phyloP scores from a whole-genome alignment of 2,797 vertebrate genomes.

The Artibeus jamaicensis region DNA sequence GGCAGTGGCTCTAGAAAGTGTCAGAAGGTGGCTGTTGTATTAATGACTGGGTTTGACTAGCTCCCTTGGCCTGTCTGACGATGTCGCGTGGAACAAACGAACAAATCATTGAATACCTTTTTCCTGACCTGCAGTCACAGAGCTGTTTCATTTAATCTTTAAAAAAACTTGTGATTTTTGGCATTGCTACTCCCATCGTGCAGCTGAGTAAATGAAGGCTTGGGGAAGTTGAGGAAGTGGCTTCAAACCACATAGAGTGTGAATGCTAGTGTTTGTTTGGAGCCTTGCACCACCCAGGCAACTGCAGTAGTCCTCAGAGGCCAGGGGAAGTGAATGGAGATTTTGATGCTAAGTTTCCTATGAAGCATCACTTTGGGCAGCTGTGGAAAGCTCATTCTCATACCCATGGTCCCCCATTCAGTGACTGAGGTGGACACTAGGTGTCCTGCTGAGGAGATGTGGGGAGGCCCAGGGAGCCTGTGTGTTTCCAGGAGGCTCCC shows the following conservation, averaged over 20 bases:
- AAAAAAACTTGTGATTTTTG: neutral
- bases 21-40: neutral
- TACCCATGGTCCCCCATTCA: neutral
- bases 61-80: neutral
- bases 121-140: neutral
- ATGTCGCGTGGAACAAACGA: neutral
- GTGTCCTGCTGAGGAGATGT: neutral
- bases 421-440: neutral
- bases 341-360: rapidly evolving
- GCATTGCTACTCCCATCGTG: neutral
- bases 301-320: neutral
- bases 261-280: neutral
- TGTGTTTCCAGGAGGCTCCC: neutral
- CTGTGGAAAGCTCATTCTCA: neutral
- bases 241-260: rapidly evolving
- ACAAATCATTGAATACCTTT: neutral
- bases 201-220: neutral
- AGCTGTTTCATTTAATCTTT: constrained; percentile 26
- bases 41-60: neutral
- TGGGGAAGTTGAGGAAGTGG: neutral
- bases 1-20: neutral
- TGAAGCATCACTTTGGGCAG: neutral
- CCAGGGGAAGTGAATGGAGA: neutral
- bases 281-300: too few relatives aligned
- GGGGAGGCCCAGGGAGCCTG: neutral